Conservation (phyloP, 1,140 invertebrate species). For the Meloidogyne exigua region DNA sequence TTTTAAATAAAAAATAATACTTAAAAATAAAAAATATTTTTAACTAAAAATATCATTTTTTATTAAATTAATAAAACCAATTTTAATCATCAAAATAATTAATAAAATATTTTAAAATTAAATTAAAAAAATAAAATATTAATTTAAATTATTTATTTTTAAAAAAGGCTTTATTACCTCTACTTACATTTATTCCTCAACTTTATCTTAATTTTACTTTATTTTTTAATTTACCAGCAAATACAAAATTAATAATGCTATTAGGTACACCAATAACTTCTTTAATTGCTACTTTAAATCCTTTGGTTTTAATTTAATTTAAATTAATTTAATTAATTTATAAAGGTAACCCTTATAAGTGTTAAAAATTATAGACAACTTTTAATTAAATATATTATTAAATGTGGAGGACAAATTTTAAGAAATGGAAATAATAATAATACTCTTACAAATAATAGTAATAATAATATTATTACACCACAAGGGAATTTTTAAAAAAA, state of each 20-base stretch:
- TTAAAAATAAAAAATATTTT: too few relatives aligned
- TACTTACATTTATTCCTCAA: background rate
- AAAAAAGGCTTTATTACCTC: background rate
- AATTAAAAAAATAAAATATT: background rate
- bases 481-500: too few relatives aligned
- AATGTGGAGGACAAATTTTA: background rate
- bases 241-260: background rate
- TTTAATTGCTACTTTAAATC: background rate
- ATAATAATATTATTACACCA: too few relatives aligned
- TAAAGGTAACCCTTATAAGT: background rate
- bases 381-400: constrained; percentile 1
- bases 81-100: too few relatives aligned
- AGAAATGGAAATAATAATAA: too few relatives aligned
- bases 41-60: too few relatives aligned
- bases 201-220: background rate
- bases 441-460: too few relatives aligned
- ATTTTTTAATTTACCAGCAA: background rate
- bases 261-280: background rate
- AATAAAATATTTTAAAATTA: background rate
- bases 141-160: background rate
- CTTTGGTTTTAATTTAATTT: background rate
- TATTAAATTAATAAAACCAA: too few relatives aligned
- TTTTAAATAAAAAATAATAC: too few relatives aligned
- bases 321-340: background rate
- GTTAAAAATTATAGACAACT: background rate